Conservation (phyloP, 1,140 invertebrate genomes). For the Tenebrio molitor region DNA sequence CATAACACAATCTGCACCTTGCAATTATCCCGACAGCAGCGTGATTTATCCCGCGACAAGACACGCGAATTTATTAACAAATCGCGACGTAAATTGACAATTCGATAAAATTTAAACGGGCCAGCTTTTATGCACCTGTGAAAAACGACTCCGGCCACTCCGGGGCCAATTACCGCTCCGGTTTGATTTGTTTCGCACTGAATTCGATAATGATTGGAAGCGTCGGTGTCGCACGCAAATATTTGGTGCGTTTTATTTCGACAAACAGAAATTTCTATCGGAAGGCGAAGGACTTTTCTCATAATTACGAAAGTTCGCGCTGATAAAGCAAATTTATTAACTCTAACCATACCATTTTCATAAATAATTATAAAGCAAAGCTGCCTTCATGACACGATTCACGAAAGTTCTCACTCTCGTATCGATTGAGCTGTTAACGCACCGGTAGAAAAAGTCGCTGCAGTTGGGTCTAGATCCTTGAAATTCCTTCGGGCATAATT, state of each 20-base stretch:
- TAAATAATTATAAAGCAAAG: conserved; percentile 31
- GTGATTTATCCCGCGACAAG: conserved; percentile 5
- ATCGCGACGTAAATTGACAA: conserved; percentile 9
- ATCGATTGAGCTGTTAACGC: conserved; percentile 4
- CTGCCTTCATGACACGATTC: conserved; percentile 16
- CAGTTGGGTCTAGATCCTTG: neutral
- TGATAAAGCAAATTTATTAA: conserved; percentile 35
- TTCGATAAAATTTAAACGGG: conserved; percentile 12
- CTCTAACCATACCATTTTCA: conserved; percentile 15
- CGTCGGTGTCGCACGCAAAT: neutral
- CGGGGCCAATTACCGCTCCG: conserved; percentile 12
- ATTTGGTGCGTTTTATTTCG: neutral
- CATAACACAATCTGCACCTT: conserved; percentile 1
- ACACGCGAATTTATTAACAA: conserved; percentile 13
- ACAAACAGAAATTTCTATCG: neutral
- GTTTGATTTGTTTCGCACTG: conserved; percentile 13
- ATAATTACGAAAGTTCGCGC: conserved; percentile 20
- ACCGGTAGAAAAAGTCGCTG: neutral
- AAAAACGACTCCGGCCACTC: conserved; percentile 11
- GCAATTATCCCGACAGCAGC: conserved; percentile 16
- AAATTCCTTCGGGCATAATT: neutral
- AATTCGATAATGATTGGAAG: conserved; percentile 26
- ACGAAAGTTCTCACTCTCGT: conserved; percentile 8
- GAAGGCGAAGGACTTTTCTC: conserved; percentile 4
- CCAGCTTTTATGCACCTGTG: neutral